Base-by-base conservation (phyloP, 2,797 vertebrate genomes). In the Acanthopagrus latus region DNA sequence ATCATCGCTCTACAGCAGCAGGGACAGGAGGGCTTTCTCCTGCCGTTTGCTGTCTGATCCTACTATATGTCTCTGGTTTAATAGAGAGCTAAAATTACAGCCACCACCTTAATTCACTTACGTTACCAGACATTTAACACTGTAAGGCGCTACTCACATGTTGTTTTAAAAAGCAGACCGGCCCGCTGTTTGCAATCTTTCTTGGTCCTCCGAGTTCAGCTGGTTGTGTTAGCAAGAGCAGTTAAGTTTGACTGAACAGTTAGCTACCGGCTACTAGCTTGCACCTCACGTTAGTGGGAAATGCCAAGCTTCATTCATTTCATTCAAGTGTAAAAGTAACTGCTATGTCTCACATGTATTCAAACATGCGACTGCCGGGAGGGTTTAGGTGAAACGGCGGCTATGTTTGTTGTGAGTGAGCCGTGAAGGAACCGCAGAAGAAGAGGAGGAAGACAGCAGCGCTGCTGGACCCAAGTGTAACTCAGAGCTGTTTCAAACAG, bases 401-500 rank as follows among this genome's bases (percentile, higher is more conserved):
- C 46, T 58, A 3, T 18, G 62, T 58, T 87, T 87, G 87, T 85
- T 88, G 71, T 84, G 65, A 50, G 43, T 25, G 18, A 63, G 44
- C 57, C 16, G 25, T 6, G 55, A 14, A 69, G 64, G 66, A 84
- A 85, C 20, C 50, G 62, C 12, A 84, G 81, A 80, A 85, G 85
- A 85, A 88, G 86, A 82, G 25, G 5, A 62, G 21, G 47, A 67
- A 21, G 33, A 20, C 0, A 25, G 44, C 50, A 2, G 38, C 1
- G 58, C 20, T 25, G 58, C 33, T 38, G 33, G 3, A 3, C 29
- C 41, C 29, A 55, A 50, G 18, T 4, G 55, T 1, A 44, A 8
- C 41, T 17, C 9, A 25, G 8, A 9, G 50, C 9, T 1, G 1
- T 25, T 89, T n/a, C 7, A 43, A 86, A 87, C 88, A 93, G 91